These are phyloP conservation scores for Isoperla grammatica DNA, from an alignment of 2,888 invertebrate species.

Conservation along the genomic window DNA sequence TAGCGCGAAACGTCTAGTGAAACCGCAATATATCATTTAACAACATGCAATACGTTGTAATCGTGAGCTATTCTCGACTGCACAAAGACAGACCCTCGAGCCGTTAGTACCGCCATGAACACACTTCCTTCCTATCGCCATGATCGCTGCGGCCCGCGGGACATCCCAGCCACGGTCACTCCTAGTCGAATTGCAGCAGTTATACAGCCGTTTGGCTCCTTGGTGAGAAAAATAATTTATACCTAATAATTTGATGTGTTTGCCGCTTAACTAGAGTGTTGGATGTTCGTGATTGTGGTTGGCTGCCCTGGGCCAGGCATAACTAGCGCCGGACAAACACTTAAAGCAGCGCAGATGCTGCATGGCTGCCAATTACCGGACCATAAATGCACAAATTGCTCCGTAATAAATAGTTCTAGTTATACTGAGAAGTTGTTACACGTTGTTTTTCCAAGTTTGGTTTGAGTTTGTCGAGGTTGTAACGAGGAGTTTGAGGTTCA, in stretches of 20 bases:
- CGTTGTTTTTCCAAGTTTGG: not conserved
- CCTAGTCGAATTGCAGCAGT: not conserved
- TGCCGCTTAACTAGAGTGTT: slow-evolving; percentile 6
- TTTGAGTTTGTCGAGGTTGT: not conserved
- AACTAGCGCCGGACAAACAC: too few species aligned
- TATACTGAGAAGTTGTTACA: not conserved
- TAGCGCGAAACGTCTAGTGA: too few species aligned
- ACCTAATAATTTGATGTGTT: not conserved
- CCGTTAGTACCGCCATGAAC: too few species aligned
- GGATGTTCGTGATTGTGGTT: not conserved
- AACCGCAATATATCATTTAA: too few species aligned
- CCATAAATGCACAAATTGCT: slow-evolving; percentile 22
- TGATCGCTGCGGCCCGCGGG: too few species aligned
- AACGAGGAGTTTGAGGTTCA: slow-evolving; percentile 5
- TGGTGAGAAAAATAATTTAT: slow-evolving; percentile 1
- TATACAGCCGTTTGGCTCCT: not conserved
- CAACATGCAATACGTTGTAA: too few species aligned
- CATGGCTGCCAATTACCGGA: slow-evolving; percentile 16
- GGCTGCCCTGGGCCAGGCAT: not conserved
- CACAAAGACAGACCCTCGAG: too few species aligned
- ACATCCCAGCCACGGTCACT: too few species aligned
- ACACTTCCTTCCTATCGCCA: too few species aligned
- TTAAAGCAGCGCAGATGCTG: not conserved
- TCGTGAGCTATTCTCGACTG: too few species aligned
- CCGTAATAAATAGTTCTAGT: slow-evolving; percentile 14